Evolutionary conservation across 2,888 invertebrate genomes (phyloP).

Genomic region (Sinopyrophorus schimmeli): DNA sequence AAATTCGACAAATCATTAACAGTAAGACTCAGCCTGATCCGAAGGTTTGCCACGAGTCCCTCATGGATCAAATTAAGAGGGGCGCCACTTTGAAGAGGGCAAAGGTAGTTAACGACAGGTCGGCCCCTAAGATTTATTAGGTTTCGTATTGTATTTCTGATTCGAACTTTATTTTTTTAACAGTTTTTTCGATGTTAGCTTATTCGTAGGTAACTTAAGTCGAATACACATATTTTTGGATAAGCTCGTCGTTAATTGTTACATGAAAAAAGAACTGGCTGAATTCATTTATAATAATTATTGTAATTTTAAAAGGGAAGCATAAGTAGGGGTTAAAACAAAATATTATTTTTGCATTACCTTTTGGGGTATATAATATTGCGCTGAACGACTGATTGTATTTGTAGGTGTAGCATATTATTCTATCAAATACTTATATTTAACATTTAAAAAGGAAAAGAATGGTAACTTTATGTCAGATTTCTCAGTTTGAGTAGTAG

Average conservation of each 20-base stretch:
- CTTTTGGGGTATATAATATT: constrained; percentile 21
- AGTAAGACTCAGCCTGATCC: constrained; percentile 78
- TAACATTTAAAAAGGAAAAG: background rate
- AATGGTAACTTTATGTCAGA: no score
- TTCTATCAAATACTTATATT: constrained; percentile 21
- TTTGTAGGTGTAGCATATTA: constrained; percentile 30
- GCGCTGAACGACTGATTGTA: constrained; percentile 35
- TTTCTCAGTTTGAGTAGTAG: no score
- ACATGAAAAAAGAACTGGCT: no score
- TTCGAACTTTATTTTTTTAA: no score
- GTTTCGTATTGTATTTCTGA: no score
- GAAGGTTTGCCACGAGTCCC: constrained; percentile 77
- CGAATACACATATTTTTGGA: no score
- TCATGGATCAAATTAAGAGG: constrained; percentile 93
- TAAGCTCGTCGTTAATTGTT: no score
- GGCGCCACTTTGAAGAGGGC: constrained; percentile 83
- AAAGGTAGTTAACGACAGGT: constrained; percentile 77
- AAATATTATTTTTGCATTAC: constrained; percentile 35
- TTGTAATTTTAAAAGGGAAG: background rate
- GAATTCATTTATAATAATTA: no score
- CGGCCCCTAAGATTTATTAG: constrained; percentile 86
- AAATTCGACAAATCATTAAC: constrained; percentile 74
- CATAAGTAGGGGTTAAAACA: constrained; percentile 31
- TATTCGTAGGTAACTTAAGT: no score
- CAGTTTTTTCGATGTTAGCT: no score